These are phyloP conservation scores for Sarcophaga variegata DNA, from an alignment of 2,888 invertebrate species.

Conservation along the genomic window DNA sequence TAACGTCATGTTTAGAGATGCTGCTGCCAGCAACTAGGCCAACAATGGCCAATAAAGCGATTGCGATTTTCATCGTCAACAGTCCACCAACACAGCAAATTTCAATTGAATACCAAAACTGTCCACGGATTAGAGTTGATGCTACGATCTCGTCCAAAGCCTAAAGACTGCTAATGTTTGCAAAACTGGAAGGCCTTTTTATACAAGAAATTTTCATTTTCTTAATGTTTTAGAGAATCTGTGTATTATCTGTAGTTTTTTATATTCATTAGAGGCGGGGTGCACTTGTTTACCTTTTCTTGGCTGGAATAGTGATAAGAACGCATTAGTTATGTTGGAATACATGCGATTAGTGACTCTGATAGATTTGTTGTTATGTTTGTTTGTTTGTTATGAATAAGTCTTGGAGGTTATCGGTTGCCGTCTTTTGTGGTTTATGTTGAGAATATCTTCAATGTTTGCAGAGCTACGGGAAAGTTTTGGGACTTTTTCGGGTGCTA, in stretches of 20 bases:
- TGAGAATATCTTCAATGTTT: not conserved
- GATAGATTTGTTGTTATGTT: not conserved
- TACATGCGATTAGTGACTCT: not conserved
- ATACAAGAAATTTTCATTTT: too few species aligned
- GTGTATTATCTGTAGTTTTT: not conserved
- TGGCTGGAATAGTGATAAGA: not conserved
- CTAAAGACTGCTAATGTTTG: constrained; percentile 76
- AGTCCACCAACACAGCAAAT: constrained; percentile 31
- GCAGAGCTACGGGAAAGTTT: not conserved
- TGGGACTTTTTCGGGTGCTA: too few species aligned
- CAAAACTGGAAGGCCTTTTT: constrained; percentile 42
- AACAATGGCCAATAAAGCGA: constrained; percentile 71
- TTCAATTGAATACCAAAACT: constrained; percentile 62
- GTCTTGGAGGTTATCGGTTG: not conserved
- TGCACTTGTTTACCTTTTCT: too few species aligned
- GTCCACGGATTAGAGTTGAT: constrained; percentile 73
- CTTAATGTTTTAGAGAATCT: too few species aligned
- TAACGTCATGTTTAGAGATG: constrained; percentile 69
- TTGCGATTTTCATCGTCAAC: constrained; percentile 70
- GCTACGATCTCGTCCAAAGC: constrained; percentile 72
- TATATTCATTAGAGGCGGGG: not conserved
- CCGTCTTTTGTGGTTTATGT: not conserved
- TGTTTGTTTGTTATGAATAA: not conserved
- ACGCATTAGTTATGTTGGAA: not conserved
- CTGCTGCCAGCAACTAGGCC: constrained; percentile 67